Evolutionary conservation across 2,797 vertebrate genomes (phyloP), one percentile per base, ranked within the genome.

Genomic region (Semotilus atromaculatus): DNA sequence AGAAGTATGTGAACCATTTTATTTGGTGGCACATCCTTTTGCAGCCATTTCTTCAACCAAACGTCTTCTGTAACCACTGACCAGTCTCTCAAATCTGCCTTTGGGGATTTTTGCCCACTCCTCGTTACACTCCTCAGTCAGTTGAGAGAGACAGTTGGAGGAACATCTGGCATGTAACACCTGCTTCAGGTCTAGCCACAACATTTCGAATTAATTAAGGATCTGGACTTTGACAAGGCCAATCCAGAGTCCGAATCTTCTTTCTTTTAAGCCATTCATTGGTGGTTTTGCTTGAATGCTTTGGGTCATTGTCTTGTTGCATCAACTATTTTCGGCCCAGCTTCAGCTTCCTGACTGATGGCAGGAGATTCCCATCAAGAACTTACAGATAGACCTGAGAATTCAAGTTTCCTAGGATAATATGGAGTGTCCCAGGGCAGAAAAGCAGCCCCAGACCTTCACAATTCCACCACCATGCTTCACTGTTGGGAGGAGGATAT

Each of bases 221-320:
- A 45, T 36, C 5, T 1, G 16, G 19, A 55, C 45, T 75, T 36
- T 8, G 19, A 53, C 43, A 34, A 51, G 29, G 14, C 34, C 53
- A 60, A n/a, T 60, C 53, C 9, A 60, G 31, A n/a, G 34, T 34
- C 0, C 0, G 1, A 74, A 53, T 11, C 18, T 5, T 11, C 26
- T 73, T 51, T 51, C 19, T 68, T 64, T 80, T 51, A 38, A 71
- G 68, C 34, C 43, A 40, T 26, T 19, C 16, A 29, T 71, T 51
- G 31, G 31, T 38, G n/a, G 51, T 3, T 81, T 71, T 81, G 40
- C 19, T 71, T 58, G 48, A 53, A 36, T 58, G 67, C 80, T 58
- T 81, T 26, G 48, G 48, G 48, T 70, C 13, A 23, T 53, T 81
- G 66, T 58, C 45, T 73, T 82, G 53, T 83, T 83, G 58, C 26